Base-by-base conservation (phyloP, 2,888 invertebrate species). In the Drosophila parthenogenetica region DNA sequence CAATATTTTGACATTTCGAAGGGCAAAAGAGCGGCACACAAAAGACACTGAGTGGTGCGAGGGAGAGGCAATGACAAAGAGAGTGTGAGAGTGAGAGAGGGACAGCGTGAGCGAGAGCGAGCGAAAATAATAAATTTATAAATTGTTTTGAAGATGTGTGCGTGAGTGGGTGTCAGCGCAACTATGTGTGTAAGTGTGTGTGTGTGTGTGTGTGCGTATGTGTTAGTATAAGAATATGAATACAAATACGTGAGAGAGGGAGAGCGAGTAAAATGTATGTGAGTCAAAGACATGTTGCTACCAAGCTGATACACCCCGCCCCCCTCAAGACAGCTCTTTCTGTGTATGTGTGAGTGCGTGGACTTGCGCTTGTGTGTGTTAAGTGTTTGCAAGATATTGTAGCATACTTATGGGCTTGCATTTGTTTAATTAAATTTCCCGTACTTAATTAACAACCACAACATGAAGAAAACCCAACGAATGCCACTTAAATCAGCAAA, bases 1-100 rank as follows among this genome's bases (percentile, higher is more conserved):
- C 77, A 84, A 77, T 78, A 84, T 87, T 87, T 87, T 87, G 84
- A 87, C 83, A 84, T 87, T 86, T 84, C 75, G 84, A 87, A 83
- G 87, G 83, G 84, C 84, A 83, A 87, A 77, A 83, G 74, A 45
- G 54, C 13, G 54, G 32, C 32, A 45, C 13, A 39, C 19, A 16
- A 40, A 29, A 10, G 10, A 2, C 13, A 13, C 13, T 8, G 13
- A 35, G 4, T 5, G 13, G 13, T 35, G 35, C 11, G 13, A 35
- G 13, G 19, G 32, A n/a, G 22, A 59, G 42, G 22, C 29, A 43
- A 11, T 13, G 58, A 17, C 11, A 14, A 32, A 22, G 14, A 25
- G 25, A n/a, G 29, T 55, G 51, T 3, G 48, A 16, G 22, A 22
- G 25, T 50, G 43, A 5, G 39, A 46, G 40, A 14, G 19, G 8